Evolutionary conservation across 2,113 vertebrate species (phyloP).

Genomic region (Plecotus auritus): DNA sequence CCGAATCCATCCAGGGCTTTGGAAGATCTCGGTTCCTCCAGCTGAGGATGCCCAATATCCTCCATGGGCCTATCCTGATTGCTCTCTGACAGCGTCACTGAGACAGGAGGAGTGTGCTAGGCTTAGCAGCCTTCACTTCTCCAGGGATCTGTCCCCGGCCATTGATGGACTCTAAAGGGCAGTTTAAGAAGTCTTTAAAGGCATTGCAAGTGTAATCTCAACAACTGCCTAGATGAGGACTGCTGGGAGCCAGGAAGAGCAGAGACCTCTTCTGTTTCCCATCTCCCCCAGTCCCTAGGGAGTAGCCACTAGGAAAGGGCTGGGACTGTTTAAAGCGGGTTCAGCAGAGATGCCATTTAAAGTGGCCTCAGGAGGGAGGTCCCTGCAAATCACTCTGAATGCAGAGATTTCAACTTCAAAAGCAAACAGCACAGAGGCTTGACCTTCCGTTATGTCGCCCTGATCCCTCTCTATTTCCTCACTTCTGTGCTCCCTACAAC

Average conservation of each 20-base stretch:
- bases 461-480: background rate
- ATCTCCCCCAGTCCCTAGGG: rapidly evolving
- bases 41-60: background rate
- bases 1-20: background rate
- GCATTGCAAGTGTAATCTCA: background rate
- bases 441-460: background rate
- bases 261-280: background rate
- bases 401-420: background rate
- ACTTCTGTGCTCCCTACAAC: background rate
- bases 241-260: background rate
- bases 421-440: background rate
- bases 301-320: background rate
- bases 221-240: background rate
- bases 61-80: background rate
- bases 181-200: background rate
- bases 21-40: background rate
- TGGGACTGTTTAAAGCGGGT: background rate
- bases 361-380: background rate
- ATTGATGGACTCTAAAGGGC: background rate
- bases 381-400: background rate
- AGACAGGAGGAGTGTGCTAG: background rate
- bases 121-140: background rate
- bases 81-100: background rate
- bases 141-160: background rate
- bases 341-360: background rate